Percentiles rank a stretch among this genome's conserved stretches.
Evolutionary conservation across 2,888 invertebrate species (phyloP).

Genomic region (Limnephilus lunatus): DNA sequence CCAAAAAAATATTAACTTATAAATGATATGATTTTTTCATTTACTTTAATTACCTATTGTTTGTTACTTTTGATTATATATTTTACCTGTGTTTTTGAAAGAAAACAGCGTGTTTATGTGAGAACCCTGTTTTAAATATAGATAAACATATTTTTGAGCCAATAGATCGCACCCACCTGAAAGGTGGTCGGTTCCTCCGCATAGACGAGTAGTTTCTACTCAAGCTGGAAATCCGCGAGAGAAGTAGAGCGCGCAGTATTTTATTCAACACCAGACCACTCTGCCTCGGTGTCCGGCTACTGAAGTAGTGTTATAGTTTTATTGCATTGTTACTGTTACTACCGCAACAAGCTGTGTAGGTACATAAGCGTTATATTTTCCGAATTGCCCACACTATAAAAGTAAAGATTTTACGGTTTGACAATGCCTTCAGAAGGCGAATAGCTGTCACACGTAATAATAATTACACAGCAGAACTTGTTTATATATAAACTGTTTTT

Average conservation of each 20-base stretch:
- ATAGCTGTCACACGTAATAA: too few relatives aligned
- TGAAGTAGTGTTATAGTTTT: not conserved
- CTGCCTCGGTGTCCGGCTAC: constrained; percentile 46
- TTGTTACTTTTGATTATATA: too few relatives aligned
- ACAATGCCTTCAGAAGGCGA: too few relatives aligned
- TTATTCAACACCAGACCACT: constrained; percentile 37
- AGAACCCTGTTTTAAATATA: not conserved
- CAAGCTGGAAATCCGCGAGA: constrained; percentile 52
- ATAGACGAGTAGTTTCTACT: constrained; percentile 7
- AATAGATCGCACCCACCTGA: not conserved
- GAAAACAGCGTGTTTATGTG: not conserved
- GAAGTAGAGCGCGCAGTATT: constrained; percentile 61
- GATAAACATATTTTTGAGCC: not conserved
- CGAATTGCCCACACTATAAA: too few relatives aligned
- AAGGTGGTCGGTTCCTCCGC: constrained; percentile 19
- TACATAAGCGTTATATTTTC: too few relatives aligned
- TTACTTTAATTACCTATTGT: too few relatives aligned
- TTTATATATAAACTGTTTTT: too few relatives aligned
- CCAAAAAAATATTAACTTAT: too few relatives aligned
- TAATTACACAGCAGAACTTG: too few relatives aligned
- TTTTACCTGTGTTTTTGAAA: not conserved
- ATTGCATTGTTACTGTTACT: not conserved
- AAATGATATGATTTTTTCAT: too few relatives aligned
- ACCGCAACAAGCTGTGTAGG: too few relatives aligned
- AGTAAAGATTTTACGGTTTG: too few relatives aligned